Percentiles rank a stretch among this genome's conserved stretches.
These are phyloP conservation scores for Batillaria attramentaria DNA, from an alignment of 1,140 invertebrate genomes.

Conservation along the genomic window DNA sequence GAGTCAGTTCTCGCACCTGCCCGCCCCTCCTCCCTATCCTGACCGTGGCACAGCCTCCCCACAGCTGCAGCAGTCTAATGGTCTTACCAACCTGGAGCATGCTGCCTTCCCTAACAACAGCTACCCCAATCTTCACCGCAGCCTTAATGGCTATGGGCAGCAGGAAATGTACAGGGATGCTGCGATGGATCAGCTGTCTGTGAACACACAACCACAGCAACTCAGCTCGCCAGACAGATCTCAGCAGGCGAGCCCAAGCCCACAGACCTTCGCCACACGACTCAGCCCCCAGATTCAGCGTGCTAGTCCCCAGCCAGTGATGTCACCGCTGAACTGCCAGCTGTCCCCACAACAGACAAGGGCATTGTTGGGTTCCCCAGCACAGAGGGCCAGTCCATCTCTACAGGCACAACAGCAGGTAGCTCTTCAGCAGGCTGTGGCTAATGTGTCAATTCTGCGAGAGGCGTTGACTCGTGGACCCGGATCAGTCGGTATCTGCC, in stretches of 20 bases:
- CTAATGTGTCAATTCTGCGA: constrained; percentile 58
- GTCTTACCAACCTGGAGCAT: constrained; percentile 27
- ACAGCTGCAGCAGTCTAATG: constrained; percentile 37
- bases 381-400: not conserved
- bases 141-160: constrained; percentile 3
- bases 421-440: constrained; percentile 51
- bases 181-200: constrained; percentile 34
- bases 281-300: constrained; percentile 35
- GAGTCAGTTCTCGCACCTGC: constrained; percentile 43
- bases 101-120: constrained; percentile 18
- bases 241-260: constrained; percentile 56
- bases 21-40: constrained; percentile 53
- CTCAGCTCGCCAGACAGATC: constrained; percentile 50
- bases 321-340: constrained; percentile 39
- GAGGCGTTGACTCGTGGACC: constrained; percentile 56
- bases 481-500: too few species aligned
- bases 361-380: constrained; percentile 25
- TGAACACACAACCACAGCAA: constrained; percentile 53
- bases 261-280: constrained; percentile 11
- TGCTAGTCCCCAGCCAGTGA: constrained; percentile 1
- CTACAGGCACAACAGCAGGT: constrained; percentile 40
- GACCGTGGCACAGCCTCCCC: constrained; percentile 38
- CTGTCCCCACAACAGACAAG: constrained; percentile 44
- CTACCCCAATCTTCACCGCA: constrained; percentile 36
- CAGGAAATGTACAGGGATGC: constrained; percentile 35